Conservation (phyloP, 2,113 vertebrate genomes). For the Uria lomvia region DNA sequence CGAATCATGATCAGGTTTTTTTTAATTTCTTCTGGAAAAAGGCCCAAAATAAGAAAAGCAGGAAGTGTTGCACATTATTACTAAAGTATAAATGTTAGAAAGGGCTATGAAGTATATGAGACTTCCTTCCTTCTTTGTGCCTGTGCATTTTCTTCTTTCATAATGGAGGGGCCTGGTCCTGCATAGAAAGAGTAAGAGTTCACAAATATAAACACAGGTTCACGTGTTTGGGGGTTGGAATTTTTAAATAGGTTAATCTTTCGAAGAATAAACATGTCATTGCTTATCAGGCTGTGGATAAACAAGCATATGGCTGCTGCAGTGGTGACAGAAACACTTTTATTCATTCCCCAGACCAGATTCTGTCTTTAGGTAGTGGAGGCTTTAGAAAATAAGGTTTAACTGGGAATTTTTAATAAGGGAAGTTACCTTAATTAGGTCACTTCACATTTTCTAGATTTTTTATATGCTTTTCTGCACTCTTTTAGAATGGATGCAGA, state of each 20-base stretch:
- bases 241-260: not conserved
- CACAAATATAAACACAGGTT: not conserved
- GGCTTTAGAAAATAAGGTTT: not conserved
- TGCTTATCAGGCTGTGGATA: not conserved
- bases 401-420: not conserved
- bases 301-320: not conserved
- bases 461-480: not conserved
- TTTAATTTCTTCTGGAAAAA: not conserved
- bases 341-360: not conserved
- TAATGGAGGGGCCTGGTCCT: not conserved
- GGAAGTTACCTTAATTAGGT: not conserved
- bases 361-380: not conserved
- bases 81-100: not conserved
- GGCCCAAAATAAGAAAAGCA: not conserved
- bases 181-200: not conserved
- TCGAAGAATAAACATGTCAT: not conserved
- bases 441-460: not conserved
- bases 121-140: not conserved
- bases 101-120: not conserved
- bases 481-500: not conserved
- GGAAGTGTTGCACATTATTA: not conserved
- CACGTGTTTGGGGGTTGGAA: not conserved
- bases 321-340: not conserved
- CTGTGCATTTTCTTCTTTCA: not conserved
- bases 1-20: not conserved